A percentile compares a stretch with the other conserved stretches of the same genome.
Evolutionary conservation across 2,797 vertebrate species (phyloP).

Genomic region (Oreochromis grahami): DNA sequence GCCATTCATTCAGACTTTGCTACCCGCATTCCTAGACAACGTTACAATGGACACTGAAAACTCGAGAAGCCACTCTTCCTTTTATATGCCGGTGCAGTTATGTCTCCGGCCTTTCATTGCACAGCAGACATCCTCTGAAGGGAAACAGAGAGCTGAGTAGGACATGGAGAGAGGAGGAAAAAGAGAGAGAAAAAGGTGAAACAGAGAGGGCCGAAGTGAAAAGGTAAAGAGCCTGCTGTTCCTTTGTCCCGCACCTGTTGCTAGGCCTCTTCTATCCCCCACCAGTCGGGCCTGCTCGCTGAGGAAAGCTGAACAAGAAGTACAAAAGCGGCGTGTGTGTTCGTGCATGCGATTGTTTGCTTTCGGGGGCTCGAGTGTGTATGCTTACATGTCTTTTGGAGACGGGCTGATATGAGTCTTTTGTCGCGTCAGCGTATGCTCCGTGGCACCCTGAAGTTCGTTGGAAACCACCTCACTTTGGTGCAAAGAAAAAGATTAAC

Average conservation of each 20-base stretch:
- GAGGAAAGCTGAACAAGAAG: conserved; percentile 21
- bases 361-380: not conserved
- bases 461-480: not conserved
- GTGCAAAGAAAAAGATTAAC: not conserved
- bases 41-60: conserved; percentile 60
- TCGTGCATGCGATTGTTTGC: not conserved
- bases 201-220: conserved; percentile 32
- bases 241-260: conserved; percentile 75
- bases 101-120: conserved; percentile 40
- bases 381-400: not conserved
- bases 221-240: conserved; percentile 71
- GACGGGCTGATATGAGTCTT: not conserved
- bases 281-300: conserved; percentile 21
- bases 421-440: not conserved
- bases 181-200: conserved; percentile 10
- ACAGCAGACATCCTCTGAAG: conserved; percentile 24
- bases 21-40: conserved; percentile 57
- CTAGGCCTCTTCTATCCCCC: conserved; percentile 62
- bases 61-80: conserved; percentile 45
- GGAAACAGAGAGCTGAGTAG: conserved; percentile 12
- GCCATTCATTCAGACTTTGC: conserved; percentile 59
- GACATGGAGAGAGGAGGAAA: conserved; percentile 11
- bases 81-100: conserved; percentile 17
- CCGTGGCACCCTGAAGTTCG: not conserved
- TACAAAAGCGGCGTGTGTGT: conserved; percentile 38